These are phyloP conservation scores for Cecidostiba fungosa DNA, from an alignment of 2,888 invertebrate species.

Conservation along the genomic window DNA sequence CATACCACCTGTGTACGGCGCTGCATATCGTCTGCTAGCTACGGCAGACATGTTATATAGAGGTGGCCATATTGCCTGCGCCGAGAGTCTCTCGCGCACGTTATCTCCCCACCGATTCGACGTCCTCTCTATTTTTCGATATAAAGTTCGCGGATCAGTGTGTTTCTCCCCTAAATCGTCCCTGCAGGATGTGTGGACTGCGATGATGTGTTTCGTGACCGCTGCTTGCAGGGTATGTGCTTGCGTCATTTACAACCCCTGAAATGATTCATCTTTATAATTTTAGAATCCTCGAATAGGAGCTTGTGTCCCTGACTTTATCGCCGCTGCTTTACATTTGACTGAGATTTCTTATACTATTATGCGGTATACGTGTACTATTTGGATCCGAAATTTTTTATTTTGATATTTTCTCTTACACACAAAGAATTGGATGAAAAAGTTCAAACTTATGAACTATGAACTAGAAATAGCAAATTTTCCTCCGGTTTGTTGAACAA, in stretches of 20 bases:
- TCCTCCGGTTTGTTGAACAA: background rate
- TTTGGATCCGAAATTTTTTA: too few relatives aligned
- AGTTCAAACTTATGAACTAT: too few relatives aligned
- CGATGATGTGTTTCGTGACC: background rate
- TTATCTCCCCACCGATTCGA: background rate
- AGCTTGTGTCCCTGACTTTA: background rate
- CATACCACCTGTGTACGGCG: slow-evolving; percentile 72
- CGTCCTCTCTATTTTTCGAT: too few relatives aligned
- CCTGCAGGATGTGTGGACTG: background rate
- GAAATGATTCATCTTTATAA: background rate
- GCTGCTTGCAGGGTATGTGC: too few relatives aligned
- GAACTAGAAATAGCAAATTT: too few relatives aligned
- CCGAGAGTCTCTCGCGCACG: background rate
- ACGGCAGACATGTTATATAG: background rate
- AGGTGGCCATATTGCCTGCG: slow-evolving; percentile 25
- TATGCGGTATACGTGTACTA: background rate
- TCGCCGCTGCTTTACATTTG: background rate
- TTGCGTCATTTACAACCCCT: background rate
- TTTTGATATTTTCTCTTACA: too few relatives aligned
- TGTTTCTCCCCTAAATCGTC: background rate
- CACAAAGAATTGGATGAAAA: too few relatives aligned
- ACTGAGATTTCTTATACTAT: too few relatives aligned
- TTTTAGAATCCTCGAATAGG: background rate
- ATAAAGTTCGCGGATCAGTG: background rate
- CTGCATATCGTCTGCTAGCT: slow-evolving; percentile 74